phyloP scores from a whole-genome alignment of 1,140 invertebrate species.

The Euura lappo region DNA sequence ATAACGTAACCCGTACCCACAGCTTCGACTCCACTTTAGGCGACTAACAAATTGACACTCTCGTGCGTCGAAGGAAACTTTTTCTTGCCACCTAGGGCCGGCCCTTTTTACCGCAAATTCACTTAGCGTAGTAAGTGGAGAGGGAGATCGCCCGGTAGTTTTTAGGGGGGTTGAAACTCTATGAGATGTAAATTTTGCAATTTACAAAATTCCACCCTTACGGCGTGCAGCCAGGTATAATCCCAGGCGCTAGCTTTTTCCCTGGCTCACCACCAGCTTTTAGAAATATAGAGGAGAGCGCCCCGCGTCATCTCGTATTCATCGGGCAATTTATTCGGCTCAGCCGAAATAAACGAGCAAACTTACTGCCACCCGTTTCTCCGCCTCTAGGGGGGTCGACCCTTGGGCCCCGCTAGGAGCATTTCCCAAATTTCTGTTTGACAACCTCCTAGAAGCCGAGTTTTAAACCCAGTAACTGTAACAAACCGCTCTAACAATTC shows the following conservation, averaged over 20 bases:
- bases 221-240: conserved; percentile 33
- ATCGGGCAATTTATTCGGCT: conserved; percentile 25
- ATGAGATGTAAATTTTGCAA: conserved; percentile 34
- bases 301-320: conserved; percentile 21
- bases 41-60: background rate
- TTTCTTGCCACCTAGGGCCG: background rate
- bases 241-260: conserved; percentile 33
- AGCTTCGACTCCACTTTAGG: background rate
- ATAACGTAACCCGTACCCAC: background rate
- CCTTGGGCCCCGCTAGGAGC: too few relatives aligned
- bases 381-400: background rate
- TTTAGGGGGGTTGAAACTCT: background rate
- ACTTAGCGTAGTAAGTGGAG: conserved; percentile 8
- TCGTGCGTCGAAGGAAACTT: conserved; percentile 2
- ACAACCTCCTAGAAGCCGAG: conserved; percentile 21
- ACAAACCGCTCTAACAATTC: too few relatives aligned
- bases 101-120: conserved; percentile 1
- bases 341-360: conserved; percentile 21
- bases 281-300: conserved; percentile 14
- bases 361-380: conserved; percentile 1
- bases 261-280: conserved; percentile 30
- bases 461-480: conserved; percentile 25
- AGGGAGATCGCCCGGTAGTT: background rate
- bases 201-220: conserved; percentile 22
- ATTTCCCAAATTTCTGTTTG: conserved; percentile 28